phyloP scores from a whole-genome alignment of 2,888 invertebrate genomes.

The Drosophila diplacantha region DNA sequence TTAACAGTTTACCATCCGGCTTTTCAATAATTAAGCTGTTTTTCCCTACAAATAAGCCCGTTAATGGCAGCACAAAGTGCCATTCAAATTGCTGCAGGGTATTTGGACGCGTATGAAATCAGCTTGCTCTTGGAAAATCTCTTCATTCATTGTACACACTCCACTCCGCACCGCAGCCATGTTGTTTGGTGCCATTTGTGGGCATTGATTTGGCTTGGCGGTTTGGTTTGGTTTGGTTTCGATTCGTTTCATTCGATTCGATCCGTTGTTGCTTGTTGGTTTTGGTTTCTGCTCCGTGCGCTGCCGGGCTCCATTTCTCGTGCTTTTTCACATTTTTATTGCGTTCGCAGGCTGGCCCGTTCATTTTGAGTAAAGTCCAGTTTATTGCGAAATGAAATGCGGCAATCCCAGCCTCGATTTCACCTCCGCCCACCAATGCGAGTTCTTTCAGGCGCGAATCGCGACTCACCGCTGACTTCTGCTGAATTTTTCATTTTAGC shows the following conservation, averaged over 20 bases:
- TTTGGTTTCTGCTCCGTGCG: constrained; percentile 32
- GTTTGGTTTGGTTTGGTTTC: constrained; percentile 35
- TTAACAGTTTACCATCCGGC: neutral
- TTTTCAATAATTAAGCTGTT: neutral
- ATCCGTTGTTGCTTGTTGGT: constrained; percentile 39
- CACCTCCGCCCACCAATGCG: constrained; percentile 2
- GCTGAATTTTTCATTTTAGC: constrained; percentile 9
- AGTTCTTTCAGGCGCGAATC: constrained; percentile 4
- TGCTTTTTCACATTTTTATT: constrained; percentile 43
- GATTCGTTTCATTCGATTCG: constrained; percentile 24
- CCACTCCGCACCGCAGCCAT: constrained; percentile 27
- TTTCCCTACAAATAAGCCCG: neutral
- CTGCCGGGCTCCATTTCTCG: constrained; percentile 10
- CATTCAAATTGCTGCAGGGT: constrained; percentile 10
- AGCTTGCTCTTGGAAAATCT: constrained; percentile 10
- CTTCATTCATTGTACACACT: constrained; percentile 14
- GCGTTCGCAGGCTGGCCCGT: constrained; percentile 31
- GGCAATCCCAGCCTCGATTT: constrained; percentile 14
- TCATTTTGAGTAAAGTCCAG: constrained; percentile 39
- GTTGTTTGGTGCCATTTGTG: constrained; percentile 47
- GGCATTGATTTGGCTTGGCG: constrained; percentile 60
- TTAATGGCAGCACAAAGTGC: neutral
- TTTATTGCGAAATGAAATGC: constrained; percentile 52
- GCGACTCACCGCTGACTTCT: constrained; percentile 4
- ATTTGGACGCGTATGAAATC: neutral